Evolutionary conservation across 2,797 vertebrate genomes (phyloP).

Genomic region (Labroides dimidiatus): DNA sequence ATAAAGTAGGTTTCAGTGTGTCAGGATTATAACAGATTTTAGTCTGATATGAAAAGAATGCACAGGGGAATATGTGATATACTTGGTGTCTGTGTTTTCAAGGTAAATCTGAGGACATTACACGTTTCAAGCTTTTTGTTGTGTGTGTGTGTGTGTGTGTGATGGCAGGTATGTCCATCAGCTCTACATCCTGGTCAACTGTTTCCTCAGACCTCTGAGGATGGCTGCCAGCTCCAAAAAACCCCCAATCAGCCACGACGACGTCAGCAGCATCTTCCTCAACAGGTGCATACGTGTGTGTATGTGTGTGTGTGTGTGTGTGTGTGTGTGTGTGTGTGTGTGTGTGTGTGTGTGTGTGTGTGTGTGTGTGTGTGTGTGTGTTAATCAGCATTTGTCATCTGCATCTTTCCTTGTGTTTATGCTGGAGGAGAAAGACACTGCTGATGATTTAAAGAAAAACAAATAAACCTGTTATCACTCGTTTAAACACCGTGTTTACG

Average conservation of each 20-base stretch:
- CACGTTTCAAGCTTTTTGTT: neutral
- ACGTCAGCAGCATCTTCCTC: conserved; percentile 98
- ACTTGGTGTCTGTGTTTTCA: neutral
- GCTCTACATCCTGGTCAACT: conserved; percentile 95
- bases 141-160: too few relatives aligned
- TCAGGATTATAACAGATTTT: too few relatives aligned
- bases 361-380: neutral
- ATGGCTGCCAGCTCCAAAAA: conserved; percentile 99
- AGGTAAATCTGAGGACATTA: neutral
- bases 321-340: too few relatives aligned
- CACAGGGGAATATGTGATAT: too few relatives aligned
- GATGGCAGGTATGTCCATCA: conserved; percentile 91
- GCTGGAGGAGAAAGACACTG: neutral
- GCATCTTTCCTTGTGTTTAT: conserved; percentile 8
- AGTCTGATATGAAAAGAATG: too few relatives aligned
- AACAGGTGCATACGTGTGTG: conserved; percentile 87
- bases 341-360: neutral
- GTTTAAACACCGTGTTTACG: conserved; percentile 38
- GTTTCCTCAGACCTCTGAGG: conserved; percentile 93
- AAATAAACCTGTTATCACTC: neutral
- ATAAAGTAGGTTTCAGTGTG: too few relatives aligned
- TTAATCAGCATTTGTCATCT: neutral
- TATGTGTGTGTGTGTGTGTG: neutral
- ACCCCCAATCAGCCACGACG: conserved; percentile 94
- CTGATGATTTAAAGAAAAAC: conserved; percentile 11